Evolutionary conservation across 2,888 invertebrate species (phyloP), one percentile per base, ranked within the genome.

Genomic region (Cerastoderma edule): DNA sequence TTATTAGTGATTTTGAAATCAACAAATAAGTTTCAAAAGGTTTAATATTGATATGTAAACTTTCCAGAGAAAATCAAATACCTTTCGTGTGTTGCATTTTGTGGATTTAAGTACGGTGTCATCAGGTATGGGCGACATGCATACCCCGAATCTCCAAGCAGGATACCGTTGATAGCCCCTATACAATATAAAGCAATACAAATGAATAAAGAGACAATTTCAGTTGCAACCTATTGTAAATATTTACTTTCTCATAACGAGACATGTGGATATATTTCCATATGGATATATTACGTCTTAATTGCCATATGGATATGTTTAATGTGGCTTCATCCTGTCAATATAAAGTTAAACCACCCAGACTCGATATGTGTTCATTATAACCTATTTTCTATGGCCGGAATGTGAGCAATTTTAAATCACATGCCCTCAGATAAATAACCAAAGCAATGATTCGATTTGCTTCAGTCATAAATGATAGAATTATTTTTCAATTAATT

Each of bases 161-260:
- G 19, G 22, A 57, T 22, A 30, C 57, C 57, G 22, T 57, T 33
- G n/a, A 30, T 28, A 10, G 16, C 19, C 32, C 57, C 57, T 57
- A n/a, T 10, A 57, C 28, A 32, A 57, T 2, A 57, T 27, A 56
- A 27, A 56, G 56, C 22, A 56, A 56, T 56, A 30, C 56, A 56
- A 28, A 4, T 10, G 13, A 28, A 6, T 8, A 53, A 24, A 24
- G n/a, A n/a, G n/a, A n/a, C n/a, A n/a, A n/a, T n/a, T n/a, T n/a
- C n/a, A n/a, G n/a, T n/a, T n/a, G n/a, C n/a, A n/a, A n/a, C n/a
- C n/a, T n/a, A n/a, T n/a, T n/a, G n/a, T n/a, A n/a, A n/a, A n/a
- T n/a, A n/a, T n/a, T n/a, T n/a, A n/a, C n/a, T 39, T 39, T 39
- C 8, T 39, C 39, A 39, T 39, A 16, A 39, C 39, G 16, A 39